Conservation (phyloP, 2,888 invertebrate species). For the Apeira syringaria region DNA sequence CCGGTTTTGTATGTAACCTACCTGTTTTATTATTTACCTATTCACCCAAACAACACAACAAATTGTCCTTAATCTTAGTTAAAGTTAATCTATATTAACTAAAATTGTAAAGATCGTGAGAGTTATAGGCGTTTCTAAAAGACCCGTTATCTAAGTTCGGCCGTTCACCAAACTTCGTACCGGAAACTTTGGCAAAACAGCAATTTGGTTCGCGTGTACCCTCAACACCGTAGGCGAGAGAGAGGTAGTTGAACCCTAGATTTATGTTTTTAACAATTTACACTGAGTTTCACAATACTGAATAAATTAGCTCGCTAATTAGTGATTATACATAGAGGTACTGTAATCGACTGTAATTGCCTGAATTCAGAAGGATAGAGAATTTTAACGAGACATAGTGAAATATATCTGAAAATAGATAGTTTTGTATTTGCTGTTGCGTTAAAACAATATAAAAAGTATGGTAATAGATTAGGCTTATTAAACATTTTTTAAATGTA, state of each 20-base stretch:
- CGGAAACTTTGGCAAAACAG: conserved; percentile 47
- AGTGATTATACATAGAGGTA: conserved; percentile 12
- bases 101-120: neutral
- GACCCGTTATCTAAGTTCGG: conserved; percentile 44
- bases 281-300: conserved; percentile 18
- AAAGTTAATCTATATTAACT: neutral
- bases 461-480: no score
- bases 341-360: conserved; percentile 16
- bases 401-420: conserved; percentile 5
- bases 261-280: conserved; percentile 23
- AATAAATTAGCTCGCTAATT: conserved; percentile 29
- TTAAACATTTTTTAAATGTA: no score
- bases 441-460: no score
- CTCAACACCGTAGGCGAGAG: conserved; percentile 53
- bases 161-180: conserved; percentile 31
- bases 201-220: conserved; percentile 46
- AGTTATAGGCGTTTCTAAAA: conserved; percentile 8
- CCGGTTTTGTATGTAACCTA: no score
- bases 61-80: no score
- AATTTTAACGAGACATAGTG: conserved; percentile 17
- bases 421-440: no score
- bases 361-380: conserved; percentile 15
- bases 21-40: no score
- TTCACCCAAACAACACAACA: no score
- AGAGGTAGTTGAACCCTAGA: conserved; percentile 52